Evolutionary conservation across 1,140 invertebrate species (phyloP).

Genomic region (Chironomus striatipennis): DNA sequence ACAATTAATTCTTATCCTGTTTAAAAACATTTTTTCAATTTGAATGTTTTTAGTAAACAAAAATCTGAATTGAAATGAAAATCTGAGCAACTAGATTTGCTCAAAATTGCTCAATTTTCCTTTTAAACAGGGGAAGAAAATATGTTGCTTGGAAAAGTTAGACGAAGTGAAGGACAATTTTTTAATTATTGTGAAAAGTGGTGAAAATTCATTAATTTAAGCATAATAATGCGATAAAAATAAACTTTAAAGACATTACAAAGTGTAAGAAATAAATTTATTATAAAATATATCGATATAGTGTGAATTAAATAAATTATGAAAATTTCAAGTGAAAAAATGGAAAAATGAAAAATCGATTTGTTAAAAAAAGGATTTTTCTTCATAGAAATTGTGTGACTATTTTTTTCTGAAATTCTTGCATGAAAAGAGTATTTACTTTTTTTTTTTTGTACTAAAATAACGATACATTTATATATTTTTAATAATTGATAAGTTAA

Average conservation of each 20-base stretch:
- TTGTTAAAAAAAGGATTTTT: neutral
- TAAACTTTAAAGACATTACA: neutral
- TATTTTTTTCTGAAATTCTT: neutral
- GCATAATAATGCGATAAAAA: neutral
- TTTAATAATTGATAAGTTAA: neutral
- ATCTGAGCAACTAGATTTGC: neutral
- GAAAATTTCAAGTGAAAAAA: neutral
- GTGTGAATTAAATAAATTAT: neutral
- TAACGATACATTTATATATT: neutral
- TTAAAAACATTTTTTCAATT: neutral
- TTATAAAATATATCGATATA: neutral
- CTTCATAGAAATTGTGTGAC: neutral
- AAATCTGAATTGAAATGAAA: neutral
- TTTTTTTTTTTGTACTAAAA: neutral
- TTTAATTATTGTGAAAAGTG: neutral
- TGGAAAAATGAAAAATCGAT: slow-evolving; percentile 14
- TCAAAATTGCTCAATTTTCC: neutral
- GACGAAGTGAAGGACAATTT: neutral
- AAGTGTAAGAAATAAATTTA: neutral
- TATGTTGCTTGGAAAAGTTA: neutral
- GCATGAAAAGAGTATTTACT: neutral
- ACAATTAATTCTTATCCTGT: neutral
- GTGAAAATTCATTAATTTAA: neutral
- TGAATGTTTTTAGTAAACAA: neutral
- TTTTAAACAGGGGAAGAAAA: neutral